Evolutionary conservation across 2,888 invertebrate genomes (phyloP), one percentile per base, ranked within the genome.

Genomic region (Deilephila porcellus): DNA sequence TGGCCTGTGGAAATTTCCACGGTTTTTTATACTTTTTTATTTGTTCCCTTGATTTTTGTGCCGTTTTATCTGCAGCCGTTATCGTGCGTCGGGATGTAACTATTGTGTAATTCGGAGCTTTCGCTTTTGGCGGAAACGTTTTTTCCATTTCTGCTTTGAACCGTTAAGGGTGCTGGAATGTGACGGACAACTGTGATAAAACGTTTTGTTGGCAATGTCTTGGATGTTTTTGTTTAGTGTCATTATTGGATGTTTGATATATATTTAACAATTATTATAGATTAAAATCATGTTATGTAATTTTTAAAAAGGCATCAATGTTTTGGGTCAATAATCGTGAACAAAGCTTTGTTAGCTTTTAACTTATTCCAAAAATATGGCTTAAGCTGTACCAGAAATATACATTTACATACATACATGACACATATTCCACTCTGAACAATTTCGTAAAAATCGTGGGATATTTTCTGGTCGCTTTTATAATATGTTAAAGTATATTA

Each of bases 21-120:
- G 77, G 86, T 90, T 91, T 91, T 91, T 88, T 90, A 91, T 89
- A 86, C 85, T 84, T 88, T 90, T 91, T 91, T 91, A 89, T 90
- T 91, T 89, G 86, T 85, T 84, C 85, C 81, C 83, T 84, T 87
- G 86, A 88, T 89, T 88, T 83, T 81, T 81, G 82, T 63, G 62
- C 71, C 70, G 53, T 63, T 71, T 78, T 78, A 74, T 73, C 52
- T 74, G 63, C 25, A 80, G 71, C 59, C 73, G 71, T 79, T 78
- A 78, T 76, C 74, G 73, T 60, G 75, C 17, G 67, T 67, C 37
- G 5, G 71, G 76, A 76, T 78, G 78, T 79, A 75, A 70, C 59
- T 75, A 25, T 56, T 67, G 70, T 71, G 37, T 20, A 70, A 45
- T 37, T 25, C 25, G 25, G 17, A 52, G 45, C 17, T 67, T 67